Evolutionary conservation across 2,888 invertebrate genomes (phyloP), one percentile per base, ranked within the genome.

Genomic region (Cephus runcator): DNA sequence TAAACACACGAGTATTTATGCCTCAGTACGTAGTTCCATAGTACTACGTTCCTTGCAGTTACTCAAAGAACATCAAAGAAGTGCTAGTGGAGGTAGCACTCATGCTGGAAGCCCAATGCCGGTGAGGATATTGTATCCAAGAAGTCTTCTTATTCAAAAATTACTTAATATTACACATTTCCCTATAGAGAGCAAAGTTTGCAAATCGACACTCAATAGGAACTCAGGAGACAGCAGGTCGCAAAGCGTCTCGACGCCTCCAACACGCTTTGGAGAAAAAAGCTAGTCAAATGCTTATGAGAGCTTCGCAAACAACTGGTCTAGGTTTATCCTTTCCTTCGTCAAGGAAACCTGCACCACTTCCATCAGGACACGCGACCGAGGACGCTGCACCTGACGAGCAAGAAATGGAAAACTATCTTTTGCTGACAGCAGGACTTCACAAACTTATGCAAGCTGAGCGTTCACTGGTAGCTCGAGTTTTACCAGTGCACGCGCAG

Each of bases 371-470:
- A 33, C 85, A 87, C 56, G 83, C 86, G 23, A 83, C 86, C 31
- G 91, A 91, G 36, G 91, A 91, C 73, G 88, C 90, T 31, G 91
- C 91, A 4, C 91, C 91, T 0, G 95, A 95, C 77, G 97, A 97
- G 89, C 95, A 96, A 87, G 97, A 97, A 92, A 94, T 96, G 93
- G 96, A 97, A 87, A 95, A 96, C 88, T 97, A 97, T 91, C 92
- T 98, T 80, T 94, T 96, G 73, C 94, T 97, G 86, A 95, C 98
- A 6, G 95, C 97, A 56, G 97, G 96, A 1, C 92, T 98, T 79
- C 95, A 96, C 81, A 95, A 96, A 79, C 92, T 98, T 31, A 96
- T 98, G 93, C 96, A 98, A 85, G 96, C 96, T 91, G 98, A 99
- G 92, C 95, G 96, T 82, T 93, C 95, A 75, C 92, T 96, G 56